Conservation (phyloP, 2,113 vertebrate species). For the Oreochromis spilurus region DNA sequence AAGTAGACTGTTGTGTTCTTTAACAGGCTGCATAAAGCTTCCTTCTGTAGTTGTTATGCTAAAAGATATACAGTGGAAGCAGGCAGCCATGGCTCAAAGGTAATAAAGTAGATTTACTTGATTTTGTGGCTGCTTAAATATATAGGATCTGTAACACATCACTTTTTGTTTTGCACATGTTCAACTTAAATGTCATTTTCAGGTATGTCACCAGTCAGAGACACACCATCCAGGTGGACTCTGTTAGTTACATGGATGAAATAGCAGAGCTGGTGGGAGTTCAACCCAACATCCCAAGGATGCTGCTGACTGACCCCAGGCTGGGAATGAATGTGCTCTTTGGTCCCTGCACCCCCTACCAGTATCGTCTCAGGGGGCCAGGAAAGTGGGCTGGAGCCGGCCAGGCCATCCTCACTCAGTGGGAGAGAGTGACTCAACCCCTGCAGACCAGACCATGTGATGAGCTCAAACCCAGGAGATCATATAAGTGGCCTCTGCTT, state of each 20-base stretch:
- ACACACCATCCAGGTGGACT: conserved; percentile 82
- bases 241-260: conserved; percentile 77
- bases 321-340: conserved; percentile 76
- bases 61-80: conserved; percentile 73
- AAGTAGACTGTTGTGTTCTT: neutral
- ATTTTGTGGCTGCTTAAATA: neutral
- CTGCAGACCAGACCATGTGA: fast-evolving
- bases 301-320: conserved; percentile 79
- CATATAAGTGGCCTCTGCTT: neutral
- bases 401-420: neutral
- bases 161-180: neutral
- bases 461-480: neutral
- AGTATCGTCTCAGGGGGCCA: conserved; percentile 83
- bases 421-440: fast-evolving
- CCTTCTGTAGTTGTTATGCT: conserved; percentile 72
- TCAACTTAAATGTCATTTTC: neutral
- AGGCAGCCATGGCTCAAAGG: conserved; percentile 72
- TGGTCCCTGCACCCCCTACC: conserved; percentile 82
- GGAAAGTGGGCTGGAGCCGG: neutral
- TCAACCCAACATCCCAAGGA: conserved; percentile 63
- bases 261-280: conserved; percentile 74
- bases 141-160: neutral
- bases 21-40: conserved; percentile 73
- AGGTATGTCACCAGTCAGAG: conserved; percentile 81
- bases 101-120: conserved; percentile 6